Percentiles rank a stretch among this genome's conserved stretches.
Conservation (phyloP, 2,797 vertebrate genomes). For the Platalea minor region DNA sequence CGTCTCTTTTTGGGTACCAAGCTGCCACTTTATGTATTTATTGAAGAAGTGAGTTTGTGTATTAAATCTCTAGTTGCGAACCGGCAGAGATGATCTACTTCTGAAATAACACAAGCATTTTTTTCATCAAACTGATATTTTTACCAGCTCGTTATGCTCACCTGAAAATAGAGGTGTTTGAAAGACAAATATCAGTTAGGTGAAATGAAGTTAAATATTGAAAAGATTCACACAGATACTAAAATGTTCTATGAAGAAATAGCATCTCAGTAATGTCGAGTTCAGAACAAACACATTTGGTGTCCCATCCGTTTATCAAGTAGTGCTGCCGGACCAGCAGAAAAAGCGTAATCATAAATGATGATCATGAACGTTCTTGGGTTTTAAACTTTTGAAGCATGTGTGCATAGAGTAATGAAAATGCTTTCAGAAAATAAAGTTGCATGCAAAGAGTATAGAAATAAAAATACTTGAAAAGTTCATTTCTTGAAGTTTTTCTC, state of each 20-base stretch:
- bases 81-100: not conserved
- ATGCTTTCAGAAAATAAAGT: not conserved
- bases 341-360: not conserved
- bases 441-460: not conserved
- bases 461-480: not conserved
- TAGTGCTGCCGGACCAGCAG: not conserved
- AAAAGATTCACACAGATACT: not conserved
- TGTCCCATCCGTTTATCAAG: not conserved
- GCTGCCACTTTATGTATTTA: not conserved
- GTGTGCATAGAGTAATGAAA: not conserved
- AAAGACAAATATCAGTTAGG: not conserved
- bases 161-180: not conserved
- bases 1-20: not conserved
- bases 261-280: not conserved
- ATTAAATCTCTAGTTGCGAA: not conserved
- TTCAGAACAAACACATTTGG: not conserved
- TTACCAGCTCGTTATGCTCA: fast-evolving
- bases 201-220: not conserved
- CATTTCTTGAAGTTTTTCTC: not conserved
- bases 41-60: not conserved
- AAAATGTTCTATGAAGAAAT: not conserved
- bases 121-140: not conserved
- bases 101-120: not conserved
- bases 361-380: not conserved
- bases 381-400: not conserved